Evolutionary conservation across 2,888 invertebrate species (phyloP), one percentile per base, ranked within the genome.

Genomic region (Drosophila subquinaria): DNA sequence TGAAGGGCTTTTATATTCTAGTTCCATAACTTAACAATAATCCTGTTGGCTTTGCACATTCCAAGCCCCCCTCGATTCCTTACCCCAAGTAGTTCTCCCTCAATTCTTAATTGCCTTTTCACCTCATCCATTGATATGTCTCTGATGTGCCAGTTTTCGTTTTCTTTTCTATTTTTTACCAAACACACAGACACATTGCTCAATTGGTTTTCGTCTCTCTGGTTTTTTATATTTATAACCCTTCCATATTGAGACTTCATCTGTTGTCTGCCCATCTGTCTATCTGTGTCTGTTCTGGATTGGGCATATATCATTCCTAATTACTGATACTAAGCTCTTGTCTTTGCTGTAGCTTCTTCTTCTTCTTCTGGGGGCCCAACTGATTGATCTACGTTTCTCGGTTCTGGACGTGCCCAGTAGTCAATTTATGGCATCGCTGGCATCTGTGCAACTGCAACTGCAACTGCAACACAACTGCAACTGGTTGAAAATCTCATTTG

Each of bases 231-330:
- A 89, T 85, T 85, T 89, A 70, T 84, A 83, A 78, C 79, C 75
- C 88, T 84, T 84, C 60, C 69, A 56, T 60, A 67, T 67, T 63
- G 68, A 52, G 60, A 56, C 43, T 72, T 59, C 53, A 53, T 60
- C 50, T 61, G 42, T 27, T 50, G 42, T 60, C 68, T 79, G 57
- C 17, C 36, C 13, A 42, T 43, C 45, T 56, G 59, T 30, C 30
- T 42, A 20, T 10, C 33, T 43, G 20, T 13, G 40, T 8, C 13
- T 40, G 64, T 42, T 59, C 33, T 65, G 47, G 60, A 69, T 69
- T 75, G 45, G 38, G 69, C 90, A 90, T 86, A 82, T 83, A 81
- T 86, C 90, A 90, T 90, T 83, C 70, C 72, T 88, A 90, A 86
- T 86, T 86, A 81, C 89, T 75, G 72, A 50, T 68, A 73, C 83